A percentile compares a stretch with the other conserved stretches of the same genome.
Evolutionary conservation across 2,888 invertebrate species (phyloP).

Genomic region (Bembecia ichneumoniformis): DNA sequence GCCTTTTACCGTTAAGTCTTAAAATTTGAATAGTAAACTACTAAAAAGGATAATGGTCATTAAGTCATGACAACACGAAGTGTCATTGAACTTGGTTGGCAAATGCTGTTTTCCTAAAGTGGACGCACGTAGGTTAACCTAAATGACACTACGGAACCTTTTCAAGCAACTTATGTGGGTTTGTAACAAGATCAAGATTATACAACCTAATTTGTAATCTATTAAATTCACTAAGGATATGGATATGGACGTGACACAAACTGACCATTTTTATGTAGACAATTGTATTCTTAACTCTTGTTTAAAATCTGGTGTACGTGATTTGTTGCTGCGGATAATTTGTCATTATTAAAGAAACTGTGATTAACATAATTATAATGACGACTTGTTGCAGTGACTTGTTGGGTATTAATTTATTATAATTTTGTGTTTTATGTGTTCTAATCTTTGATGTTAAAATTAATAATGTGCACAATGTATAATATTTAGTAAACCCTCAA

Average conservation of each 20-base stretch:
- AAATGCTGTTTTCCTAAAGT: constrained; percentile 5
- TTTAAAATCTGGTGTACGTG: constrained; percentile 29
- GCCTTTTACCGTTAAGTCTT: constrained; percentile 16
- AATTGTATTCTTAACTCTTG: neutral
- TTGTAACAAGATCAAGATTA: constrained; percentile 19
- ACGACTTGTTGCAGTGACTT: constrained; percentile 61
- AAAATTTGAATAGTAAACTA: constrained; percentile 1
- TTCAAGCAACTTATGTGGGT: constrained; percentile 12
- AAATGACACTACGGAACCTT: neutral
- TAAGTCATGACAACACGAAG: constrained; percentile 15
- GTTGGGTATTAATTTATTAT: constrained; percentile 34
- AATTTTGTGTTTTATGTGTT: neutral
- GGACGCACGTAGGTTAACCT: neutral
- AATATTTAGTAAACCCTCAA: neutral
- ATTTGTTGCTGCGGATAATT: constrained; percentile 57
- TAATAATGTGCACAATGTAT: neutral
- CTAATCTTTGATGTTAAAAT: constrained; percentile 1
- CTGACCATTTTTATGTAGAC: constrained; percentile 1
- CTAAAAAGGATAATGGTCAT: constrained; percentile 11
- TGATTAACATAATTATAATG: constrained; percentile 28
- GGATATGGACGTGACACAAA: neutral
- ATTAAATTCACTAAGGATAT: constrained; percentile 6
- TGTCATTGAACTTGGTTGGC: constrained; percentile 30
- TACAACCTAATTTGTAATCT: constrained; percentile 5
- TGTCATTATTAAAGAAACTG: constrained; percentile 37